A percentile compares a stretch with the other conserved stretches of the same genome.
These are phyloP conservation scores for Pionites leucogaster DNA, from an alignment of 2,113 vertebrate genomes.

Conservation along the genomic window DNA sequence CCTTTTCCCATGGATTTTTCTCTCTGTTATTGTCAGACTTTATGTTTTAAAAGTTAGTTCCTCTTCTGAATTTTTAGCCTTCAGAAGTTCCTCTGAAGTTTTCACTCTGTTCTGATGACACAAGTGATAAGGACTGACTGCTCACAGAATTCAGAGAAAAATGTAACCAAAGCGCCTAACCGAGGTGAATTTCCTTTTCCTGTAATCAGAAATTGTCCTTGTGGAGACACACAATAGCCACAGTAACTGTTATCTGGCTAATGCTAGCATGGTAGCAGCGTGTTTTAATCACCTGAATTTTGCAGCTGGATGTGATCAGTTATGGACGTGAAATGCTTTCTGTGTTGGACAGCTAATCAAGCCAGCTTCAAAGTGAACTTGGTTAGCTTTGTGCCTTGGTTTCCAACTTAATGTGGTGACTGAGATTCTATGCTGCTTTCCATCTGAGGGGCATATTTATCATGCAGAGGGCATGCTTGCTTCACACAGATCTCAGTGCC, in stretches of 20 bases:
- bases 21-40: background rate
- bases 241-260: background rate
- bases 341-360: background rate
- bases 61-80: background rate
- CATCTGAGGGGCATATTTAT: background rate
- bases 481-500: background rate
- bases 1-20: background rate
- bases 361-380: background rate
- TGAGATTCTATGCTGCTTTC: background rate
- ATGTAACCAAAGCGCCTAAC: slow-evolving; percentile 75
- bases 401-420: background rate
- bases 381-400: background rate
- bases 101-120: slow-evolving; percentile 40
- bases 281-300: background rate
- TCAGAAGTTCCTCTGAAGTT: slow-evolving; percentile 2
- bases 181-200: slow-evolving; percentile 76
- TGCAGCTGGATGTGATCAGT: background rate
- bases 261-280: background rate
- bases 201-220: slow-evolving; percentile 72
- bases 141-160: slow-evolving; percentile 79
- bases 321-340: background rate
- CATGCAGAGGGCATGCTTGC: background rate
- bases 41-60: background rate
- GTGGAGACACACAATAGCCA: background rate
- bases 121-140: background rate